Conservation (phyloP, 2,888 invertebrate species). For the Norana najaformis region DNA sequence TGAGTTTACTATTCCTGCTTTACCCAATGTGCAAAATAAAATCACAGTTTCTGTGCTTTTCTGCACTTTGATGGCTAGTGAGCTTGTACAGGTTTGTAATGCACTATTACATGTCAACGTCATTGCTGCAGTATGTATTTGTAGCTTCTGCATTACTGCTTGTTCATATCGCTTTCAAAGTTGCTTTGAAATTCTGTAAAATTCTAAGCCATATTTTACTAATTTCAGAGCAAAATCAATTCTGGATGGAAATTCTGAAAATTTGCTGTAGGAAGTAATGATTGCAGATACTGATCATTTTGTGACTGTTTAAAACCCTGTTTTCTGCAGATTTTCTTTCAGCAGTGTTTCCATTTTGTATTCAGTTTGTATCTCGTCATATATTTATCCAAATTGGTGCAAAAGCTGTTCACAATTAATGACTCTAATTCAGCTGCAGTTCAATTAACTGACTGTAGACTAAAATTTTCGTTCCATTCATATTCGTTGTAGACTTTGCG, state of each 20-base stretch:
- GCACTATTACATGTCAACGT: neutral
- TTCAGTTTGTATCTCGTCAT: neutral
- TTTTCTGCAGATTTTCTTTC: too few relatives aligned
- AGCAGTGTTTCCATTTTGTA: neutral
- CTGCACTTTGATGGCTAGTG: neutral
- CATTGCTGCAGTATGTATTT: neutral
- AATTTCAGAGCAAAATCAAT: constrained; percentile 10
- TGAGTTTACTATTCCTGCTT: neutral
- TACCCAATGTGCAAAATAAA: neutral
- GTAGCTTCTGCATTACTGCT: neutral
- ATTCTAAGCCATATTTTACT: neutral
- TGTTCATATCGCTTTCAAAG: neutral
- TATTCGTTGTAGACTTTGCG: too few relatives aligned
- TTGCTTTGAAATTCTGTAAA: neutral
- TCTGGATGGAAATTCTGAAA: neutral
- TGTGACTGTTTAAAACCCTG: too few relatives aligned
- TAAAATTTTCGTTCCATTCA: neutral
- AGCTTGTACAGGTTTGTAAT: neutral
- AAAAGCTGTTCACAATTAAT: neutral
- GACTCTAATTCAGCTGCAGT: neutral
- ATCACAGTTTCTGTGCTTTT: neutral
- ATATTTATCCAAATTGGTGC: neutral
- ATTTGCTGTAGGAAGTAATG: neutral
- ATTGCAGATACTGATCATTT: too few relatives aligned
- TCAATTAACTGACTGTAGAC: neutral